These are phyloP conservation scores for Neocrepidodera transversa DNA, from an alignment of 2,888 invertebrate species.

Conservation along the genomic window DNA sequence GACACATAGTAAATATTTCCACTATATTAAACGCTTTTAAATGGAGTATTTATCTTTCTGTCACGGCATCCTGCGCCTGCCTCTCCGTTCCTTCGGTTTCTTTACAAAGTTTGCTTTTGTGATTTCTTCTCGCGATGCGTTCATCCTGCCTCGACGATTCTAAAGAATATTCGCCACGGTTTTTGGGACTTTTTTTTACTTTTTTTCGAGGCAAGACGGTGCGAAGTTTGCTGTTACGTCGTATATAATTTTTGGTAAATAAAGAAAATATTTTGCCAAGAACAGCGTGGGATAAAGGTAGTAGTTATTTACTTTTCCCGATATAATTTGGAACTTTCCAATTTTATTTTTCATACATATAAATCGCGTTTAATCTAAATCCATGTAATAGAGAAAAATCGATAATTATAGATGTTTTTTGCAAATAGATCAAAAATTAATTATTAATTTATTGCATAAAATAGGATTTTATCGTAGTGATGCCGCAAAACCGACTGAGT, in stretches of 20 bases:
- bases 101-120: constrained; percentile 55
- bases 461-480: too few species aligned
- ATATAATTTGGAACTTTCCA: too few species aligned
- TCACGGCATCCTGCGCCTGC: constrained; percentile 50
- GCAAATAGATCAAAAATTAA: too few species aligned
- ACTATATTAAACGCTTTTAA: constrained; percentile 52
- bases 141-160: constrained; percentile 44
- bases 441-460: too few species aligned
- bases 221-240: neutral
- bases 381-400: too few species aligned
- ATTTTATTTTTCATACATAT: too few species aligned
- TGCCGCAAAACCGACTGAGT: too few species aligned
- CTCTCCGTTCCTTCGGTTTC: constrained; percentile 46
- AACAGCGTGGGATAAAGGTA: neutral
- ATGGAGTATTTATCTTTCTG: constrained; percentile 53
- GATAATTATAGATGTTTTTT: too few species aligned
- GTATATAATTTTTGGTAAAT: neutral
- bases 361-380: too few species aligned
- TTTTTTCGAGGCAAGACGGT: neutral
- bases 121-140: constrained; percentile 53
- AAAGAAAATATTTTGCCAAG: neutral
- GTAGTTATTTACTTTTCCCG: too few species aligned
- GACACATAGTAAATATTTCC: constrained; percentile 43
- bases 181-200: constrained; percentile 12
- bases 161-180: constrained; percentile 50